These are phyloP conservation scores for Loripinus fragilis DNA, from an alignment of 2,888 invertebrate species.

Conservation along the genomic window DNA sequence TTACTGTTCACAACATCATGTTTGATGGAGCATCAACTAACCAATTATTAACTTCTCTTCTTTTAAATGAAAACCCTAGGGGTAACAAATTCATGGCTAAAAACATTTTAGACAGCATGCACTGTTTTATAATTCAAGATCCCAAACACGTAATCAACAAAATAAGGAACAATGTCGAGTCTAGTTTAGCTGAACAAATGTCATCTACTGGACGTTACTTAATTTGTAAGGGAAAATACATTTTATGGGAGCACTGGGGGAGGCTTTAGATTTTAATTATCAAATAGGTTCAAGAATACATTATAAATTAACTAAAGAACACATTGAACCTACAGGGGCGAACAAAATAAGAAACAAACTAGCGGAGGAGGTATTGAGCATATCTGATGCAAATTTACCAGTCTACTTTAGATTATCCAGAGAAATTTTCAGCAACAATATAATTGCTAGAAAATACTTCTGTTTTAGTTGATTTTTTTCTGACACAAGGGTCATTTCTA, in stretches of 20 bases:
- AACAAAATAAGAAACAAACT: slow-evolving; percentile 46
- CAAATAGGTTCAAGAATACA: slow-evolving; percentile 30
- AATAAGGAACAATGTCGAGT: slow-evolving; percentile 43
- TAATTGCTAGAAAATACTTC: slow-evolving; percentile 13
- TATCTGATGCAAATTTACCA: slow-evolving; percentile 37
- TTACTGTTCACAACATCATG: slow-evolving; percentile 52
- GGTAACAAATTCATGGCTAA: slow-evolving; percentile 21
- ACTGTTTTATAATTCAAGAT: slow-evolving; percentile 21
- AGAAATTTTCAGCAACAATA: no score
- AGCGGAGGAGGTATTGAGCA: slow-evolving; percentile 39
- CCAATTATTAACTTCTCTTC: no score
- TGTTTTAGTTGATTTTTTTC: slow-evolving; percentile 10
- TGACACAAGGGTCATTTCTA: neutral
- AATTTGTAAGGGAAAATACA: slow-evolving; percentile 15
- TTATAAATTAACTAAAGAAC: slow-evolving; percentile 24
- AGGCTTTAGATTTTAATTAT: slow-evolving; percentile 8
- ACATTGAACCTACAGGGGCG: slow-evolving; percentile 32
- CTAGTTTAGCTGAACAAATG: slow-evolving; percentile 25
- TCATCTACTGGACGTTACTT: slow-evolving; percentile 26
- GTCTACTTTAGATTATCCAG: slow-evolving; percentile 19
- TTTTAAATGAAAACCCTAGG: slow-evolving; percentile 37
- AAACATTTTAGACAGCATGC: slow-evolving; percentile 9
- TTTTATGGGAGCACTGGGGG: slow-evolving; percentile 42
- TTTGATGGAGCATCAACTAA: slow-evolving; percentile 60
- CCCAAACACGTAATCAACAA: slow-evolving; percentile 40